Evolutionary conservation across 2,113 vertebrate species (phyloP).

Genomic region (Tiliqua scincoides): DNA sequence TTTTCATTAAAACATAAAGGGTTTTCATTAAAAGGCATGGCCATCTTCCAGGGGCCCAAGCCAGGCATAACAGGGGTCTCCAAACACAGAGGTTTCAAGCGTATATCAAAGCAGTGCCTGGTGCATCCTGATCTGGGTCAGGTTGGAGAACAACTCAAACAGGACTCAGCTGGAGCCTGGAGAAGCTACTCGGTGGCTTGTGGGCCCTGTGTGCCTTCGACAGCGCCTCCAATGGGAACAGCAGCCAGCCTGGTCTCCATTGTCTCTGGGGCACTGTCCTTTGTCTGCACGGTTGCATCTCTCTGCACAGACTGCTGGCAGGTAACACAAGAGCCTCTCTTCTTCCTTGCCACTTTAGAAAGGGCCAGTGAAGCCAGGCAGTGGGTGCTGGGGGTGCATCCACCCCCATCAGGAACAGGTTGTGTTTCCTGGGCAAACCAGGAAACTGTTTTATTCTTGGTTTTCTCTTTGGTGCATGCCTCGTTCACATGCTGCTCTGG

Average conservation of each 20-base stretch:
- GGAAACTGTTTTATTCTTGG: too few species aligned
- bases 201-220: too few species aligned
- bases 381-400: background rate
- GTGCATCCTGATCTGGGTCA: background rate
- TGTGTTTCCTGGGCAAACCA: too few species aligned
- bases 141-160: too few species aligned
- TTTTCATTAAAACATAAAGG: too few species aligned
- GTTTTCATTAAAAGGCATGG: background rate
- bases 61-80: too few species aligned
- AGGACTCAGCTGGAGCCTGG: background rate
- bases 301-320: conserved; percentile 58
- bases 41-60: background rate
- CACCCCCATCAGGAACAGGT: background rate
- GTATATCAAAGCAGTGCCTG: background rate
- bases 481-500: too few species aligned
- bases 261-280: conserved; percentile 30
- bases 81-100: background rate
- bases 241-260: conserved; percentile 3
- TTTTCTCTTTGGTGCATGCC: too few species aligned
- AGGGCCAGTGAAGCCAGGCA: background rate
- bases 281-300: conserved; percentile 25
- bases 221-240: background rate
- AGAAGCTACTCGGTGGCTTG: background rate
- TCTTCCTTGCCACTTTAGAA: background rate
- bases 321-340: conserved; percentile 8